These are phyloP conservation scores for Bruchidius siliquastri DNA, from an alignment of 2,888 invertebrate genomes.

Conservation along the genomic window DNA sequence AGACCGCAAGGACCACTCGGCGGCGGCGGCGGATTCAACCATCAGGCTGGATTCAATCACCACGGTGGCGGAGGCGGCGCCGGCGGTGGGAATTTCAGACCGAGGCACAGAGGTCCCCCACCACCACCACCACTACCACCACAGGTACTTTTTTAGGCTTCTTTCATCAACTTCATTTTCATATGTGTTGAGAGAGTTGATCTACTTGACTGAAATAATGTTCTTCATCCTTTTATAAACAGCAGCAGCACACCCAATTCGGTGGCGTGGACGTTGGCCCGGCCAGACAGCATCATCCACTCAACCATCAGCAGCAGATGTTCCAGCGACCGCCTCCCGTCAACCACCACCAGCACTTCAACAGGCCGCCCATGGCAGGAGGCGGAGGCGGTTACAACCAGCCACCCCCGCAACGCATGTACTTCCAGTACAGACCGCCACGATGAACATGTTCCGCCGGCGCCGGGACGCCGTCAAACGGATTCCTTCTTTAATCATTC, in stretches of 20 bases:
- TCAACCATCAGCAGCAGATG: neutral
- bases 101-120: neutral
- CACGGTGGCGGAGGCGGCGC: neutral
- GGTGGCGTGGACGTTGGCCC: neutral
- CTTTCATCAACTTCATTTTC: no score
- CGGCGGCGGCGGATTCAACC: neutral
- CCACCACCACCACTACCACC: no score
- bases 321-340: neutral
- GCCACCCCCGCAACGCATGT: neutral
- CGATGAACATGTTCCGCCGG: neutral
- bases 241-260: neutral
- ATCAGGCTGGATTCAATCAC: neutral
- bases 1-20: neutral
- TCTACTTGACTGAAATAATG: no score
- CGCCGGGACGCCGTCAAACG: no score
- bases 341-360: neutral
- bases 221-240: no score
- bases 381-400: neutral
- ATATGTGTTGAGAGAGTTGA: no score
- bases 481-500: no score
- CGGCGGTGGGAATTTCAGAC: neutral
- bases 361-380: neutral
- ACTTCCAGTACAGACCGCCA: neutral
- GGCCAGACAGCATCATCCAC: no score
- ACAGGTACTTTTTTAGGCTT: neutral